Conservation (phyloP, 2,113 vertebrate species). For the Porphyrio hochstetteri region DNA sequence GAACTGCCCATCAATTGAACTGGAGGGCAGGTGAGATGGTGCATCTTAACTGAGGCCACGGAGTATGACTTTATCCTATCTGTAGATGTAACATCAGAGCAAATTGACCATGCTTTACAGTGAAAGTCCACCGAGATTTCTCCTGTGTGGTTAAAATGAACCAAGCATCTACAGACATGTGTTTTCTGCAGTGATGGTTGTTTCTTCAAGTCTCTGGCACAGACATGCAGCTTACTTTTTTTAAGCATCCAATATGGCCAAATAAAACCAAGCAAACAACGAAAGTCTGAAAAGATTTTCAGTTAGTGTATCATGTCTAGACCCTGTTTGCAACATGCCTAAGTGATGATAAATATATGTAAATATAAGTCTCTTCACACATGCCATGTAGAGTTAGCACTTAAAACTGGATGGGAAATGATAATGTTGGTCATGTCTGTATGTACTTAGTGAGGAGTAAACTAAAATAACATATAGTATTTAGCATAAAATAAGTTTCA, state of each 20-base stretch:
- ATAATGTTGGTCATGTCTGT: neutral
- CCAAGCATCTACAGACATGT: neutral
- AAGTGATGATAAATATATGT: neutral
- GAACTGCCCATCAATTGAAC: accelerated
- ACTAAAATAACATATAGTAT: neutral
- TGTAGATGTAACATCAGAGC: neutral
- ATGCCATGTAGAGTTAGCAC: neutral
- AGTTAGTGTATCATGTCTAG: neutral
- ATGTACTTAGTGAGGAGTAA: neutral
- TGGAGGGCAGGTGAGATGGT: neutral
- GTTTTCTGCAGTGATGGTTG: neutral
- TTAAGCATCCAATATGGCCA: neutral
- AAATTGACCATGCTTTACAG: neutral
- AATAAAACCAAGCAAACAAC: neutral
- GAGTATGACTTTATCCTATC: neutral
- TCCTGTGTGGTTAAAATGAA: neutral
- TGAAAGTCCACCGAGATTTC: neutral
- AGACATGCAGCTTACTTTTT: neutral
- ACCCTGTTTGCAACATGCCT: neutral
- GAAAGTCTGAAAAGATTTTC: neutral
- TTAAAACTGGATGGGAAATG: neutral
- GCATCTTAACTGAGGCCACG: neutral
- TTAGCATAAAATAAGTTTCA: neutral
- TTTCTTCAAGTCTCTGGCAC: neutral
- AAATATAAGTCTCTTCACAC: neutral